Evolutionary conservation across 2,888 invertebrate species (phyloP), one percentile per base, ranked within the genome.

Genomic region (Dicranocentrus wangi): DNA sequence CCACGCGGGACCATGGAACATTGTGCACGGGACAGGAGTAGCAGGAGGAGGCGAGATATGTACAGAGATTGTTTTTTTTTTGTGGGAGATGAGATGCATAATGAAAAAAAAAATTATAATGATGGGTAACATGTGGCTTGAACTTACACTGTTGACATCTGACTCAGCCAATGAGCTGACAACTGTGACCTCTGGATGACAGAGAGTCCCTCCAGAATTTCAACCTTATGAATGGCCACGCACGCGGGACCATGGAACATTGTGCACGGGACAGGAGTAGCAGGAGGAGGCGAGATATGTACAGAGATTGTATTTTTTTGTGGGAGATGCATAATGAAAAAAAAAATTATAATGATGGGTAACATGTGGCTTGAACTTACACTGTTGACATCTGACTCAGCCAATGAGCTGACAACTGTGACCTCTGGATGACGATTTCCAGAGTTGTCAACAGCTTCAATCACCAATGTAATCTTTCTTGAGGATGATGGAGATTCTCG

Each of bases 101-200:
- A 32, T 32, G 10, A 32, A 17, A 71, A 71, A 51, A 19, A 8
- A 53, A n/a, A n/a, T n/a, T n/a, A n/a, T n/a, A n/a, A n/a, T n/a
- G 47, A 58, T 51, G 65, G 10, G 21, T 47, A 72, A 43, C 72
- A 60, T 27, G 66, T 71, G 28, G 42, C 32, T 60, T 72, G 68
- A 78, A 70, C 85, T 87, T 81, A 87, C 86, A 77, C 69, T 77
- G 77, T 85, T 87, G 39, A 85, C 84, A 77, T 85, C 84, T 66
- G 73, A 61, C 55, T 84, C 86, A 53, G 63, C n/a, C n/a, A n/a
- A 71, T n/a, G 82, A 66, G 42, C 81, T 82, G 21, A 86, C 84
- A 60, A 86, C 81, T 25, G 80, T 68, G 76, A 86, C 84, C 68
- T 85, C 84, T 55, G 70, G 77, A 70, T 68, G 82, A 58, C n/a